phyloP scores from a whole-genome alignment of 1,140 invertebrate species.

The Drosophila rhopaloa region DNA sequence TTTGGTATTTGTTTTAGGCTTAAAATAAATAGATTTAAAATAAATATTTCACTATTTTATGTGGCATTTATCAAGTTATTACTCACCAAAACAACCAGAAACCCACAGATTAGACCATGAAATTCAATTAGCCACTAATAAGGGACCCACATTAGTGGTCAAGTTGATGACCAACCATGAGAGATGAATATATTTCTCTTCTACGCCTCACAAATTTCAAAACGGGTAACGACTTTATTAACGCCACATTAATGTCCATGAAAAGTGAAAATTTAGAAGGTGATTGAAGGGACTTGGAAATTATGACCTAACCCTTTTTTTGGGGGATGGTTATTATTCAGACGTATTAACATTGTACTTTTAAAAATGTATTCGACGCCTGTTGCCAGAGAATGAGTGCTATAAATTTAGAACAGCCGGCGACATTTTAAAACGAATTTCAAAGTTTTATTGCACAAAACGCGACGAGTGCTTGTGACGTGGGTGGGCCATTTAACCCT shows the following conservation, averaged over 20 bases:
- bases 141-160: constrained; percentile 39
- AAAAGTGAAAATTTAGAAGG: constrained; percentile 24
- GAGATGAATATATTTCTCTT: constrained; percentile 7
- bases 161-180: constrained; percentile 29
- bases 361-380: constrained; percentile 49
- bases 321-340: constrained; percentile 48
- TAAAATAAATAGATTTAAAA: too few species aligned
- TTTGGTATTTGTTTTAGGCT: too few species aligned
- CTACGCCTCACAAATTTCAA: background rate
- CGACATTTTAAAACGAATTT: constrained; percentile 77
- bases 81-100: background rate
- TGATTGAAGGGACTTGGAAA: constrained; percentile 27
- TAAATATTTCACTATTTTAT: background rate
- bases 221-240: constrained; percentile 36
- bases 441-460: constrained; percentile 76
- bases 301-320: constrained; percentile 26
- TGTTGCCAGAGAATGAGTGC: constrained; percentile 63
- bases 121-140: constrained; percentile 44
- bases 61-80: background rate
- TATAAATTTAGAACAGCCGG: constrained; percentile 77
- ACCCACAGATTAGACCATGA: constrained; percentile 14
- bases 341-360: constrained; percentile 64
- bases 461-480: constrained; percentile 69
- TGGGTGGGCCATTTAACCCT: constrained; percentile 75
- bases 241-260: constrained; percentile 31